Base-by-base conservation (phyloP, 2,888 invertebrate species). In the Netelia virgata region DNA sequence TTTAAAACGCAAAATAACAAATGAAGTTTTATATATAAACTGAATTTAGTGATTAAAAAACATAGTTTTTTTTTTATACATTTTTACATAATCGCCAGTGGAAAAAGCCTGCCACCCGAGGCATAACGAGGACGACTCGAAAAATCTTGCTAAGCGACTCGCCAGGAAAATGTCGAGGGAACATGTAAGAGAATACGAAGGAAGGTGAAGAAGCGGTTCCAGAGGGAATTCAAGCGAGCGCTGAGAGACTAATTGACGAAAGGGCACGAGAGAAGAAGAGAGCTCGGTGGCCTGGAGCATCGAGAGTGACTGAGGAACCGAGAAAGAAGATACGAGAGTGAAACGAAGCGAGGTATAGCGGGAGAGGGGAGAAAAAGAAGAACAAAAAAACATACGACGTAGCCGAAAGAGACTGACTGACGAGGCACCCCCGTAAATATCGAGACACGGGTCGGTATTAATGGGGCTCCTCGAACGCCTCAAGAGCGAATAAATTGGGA, bases 201-300 rank as follows among this genome's bases (percentile, higher is more conserved):
- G 59, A 41, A 78, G 47, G 61, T 50, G 70, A 66, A 73, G 68
- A 76, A 55, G 68, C 82, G 50, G 59, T 76, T 70, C 18, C 69
- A 23, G 63, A 61, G 74, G n/a, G 64, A 73, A 77, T 80, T 66
- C 53, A 50, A 81, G 28, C 83, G 75, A 80, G 79, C 85, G 87
- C 87, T 87, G 88, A 90, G 88, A 89, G 89, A 91, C 91, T 91
- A 91, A 92, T 92, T 92, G 92, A 91, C 89, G 89, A 87, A 86
- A 87, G 83, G 78, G 80, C 83, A 83, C 14, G 66, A 70, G 79
- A 64, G 73, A 83, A 76, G 83, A 87, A 87, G 72, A 87, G n/a
- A 57, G 57, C 47, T 14, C 47, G 47, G 72, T 28, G 23, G 77
- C 78, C 82, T 18, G 73, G 6, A 73, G 78, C 82, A 63, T 66